phyloP scores from a whole-genome alignment of 2,888 invertebrate genomes.

The Callyntrura guangdongensis region DNA sequence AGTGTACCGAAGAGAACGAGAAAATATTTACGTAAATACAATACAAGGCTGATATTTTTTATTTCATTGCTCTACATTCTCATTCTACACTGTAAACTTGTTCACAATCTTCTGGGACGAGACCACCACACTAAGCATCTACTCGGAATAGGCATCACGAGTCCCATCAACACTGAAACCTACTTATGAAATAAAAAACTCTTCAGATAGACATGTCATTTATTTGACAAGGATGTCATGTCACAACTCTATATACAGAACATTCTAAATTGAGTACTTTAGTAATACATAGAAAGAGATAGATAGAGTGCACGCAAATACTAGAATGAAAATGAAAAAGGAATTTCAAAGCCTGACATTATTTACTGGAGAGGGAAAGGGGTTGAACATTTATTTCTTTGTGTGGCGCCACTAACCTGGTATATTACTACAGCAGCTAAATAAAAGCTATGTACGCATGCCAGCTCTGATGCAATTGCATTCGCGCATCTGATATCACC shows the following conservation, averaged over 20 bases:
- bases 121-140: neutral
- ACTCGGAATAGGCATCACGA: too few relatives aligned
- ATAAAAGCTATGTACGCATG: neutral
- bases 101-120: too few relatives aligned
- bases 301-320: neutral
- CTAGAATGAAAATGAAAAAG: conserved; percentile 39
- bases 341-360: conserved; percentile 7
- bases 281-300: neutral
- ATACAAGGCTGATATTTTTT: neutral
- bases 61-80: too few relatives aligned
- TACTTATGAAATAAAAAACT: conserved; percentile 27
- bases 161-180: too few relatives aligned
- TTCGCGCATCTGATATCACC: neutral
- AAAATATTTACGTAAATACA: neutral
- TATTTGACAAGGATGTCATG: conserved; percentile 47
- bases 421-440: neutral
- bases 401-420: neutral
- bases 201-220: conserved; percentile 35
- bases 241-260: conserved; percentile 37
- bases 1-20: neutral
- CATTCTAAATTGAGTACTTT: conserved; percentile 16
- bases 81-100: too few relatives aligned
- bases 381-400: conserved; percentile 1
- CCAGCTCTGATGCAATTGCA: too few relatives aligned
- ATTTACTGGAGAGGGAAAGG: neutral